These are phyloP conservation scores for Pipistrellus nathusii DNA, from an alignment of 2,797 vertebrate genomes.

Conservation along the genomic window DNA sequence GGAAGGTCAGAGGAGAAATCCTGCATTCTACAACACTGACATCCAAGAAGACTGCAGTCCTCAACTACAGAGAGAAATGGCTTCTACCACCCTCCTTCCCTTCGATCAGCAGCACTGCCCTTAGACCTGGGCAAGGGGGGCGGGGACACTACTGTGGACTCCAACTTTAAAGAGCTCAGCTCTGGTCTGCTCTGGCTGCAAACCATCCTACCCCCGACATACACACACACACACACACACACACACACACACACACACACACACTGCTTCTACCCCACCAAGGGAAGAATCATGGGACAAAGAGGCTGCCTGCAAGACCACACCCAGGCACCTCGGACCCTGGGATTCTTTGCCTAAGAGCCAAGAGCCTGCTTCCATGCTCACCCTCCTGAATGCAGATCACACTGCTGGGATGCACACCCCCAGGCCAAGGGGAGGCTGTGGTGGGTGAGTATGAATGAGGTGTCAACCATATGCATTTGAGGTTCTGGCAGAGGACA, in stretches of 20 bases:
- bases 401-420: not conserved
- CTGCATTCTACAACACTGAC: not conserved
- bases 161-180: not conserved
- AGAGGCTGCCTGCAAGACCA: not conserved
- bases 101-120: not conserved
- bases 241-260: not conserved
- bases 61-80: not conserved
- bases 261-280: not conserved
- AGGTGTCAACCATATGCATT: not conserved
- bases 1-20: not conserved
- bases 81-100: not conserved
- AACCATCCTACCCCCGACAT: rapidly evolving
- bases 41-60: not conserved
- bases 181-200: not conserved
- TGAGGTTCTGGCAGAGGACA: not conserved
- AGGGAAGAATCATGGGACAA: not conserved
- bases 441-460: not conserved
- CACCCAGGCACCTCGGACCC: not conserved
- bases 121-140: not conserved
- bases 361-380: not conserved
- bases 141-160: not conserved
- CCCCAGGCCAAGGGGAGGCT: not conserved
- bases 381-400: not conserved
- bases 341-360: not conserved
- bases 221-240: not conserved